Base-by-base conservation (phyloP, 2,797 vertebrate species). In the Pseudochromis fuscus region DNA sequence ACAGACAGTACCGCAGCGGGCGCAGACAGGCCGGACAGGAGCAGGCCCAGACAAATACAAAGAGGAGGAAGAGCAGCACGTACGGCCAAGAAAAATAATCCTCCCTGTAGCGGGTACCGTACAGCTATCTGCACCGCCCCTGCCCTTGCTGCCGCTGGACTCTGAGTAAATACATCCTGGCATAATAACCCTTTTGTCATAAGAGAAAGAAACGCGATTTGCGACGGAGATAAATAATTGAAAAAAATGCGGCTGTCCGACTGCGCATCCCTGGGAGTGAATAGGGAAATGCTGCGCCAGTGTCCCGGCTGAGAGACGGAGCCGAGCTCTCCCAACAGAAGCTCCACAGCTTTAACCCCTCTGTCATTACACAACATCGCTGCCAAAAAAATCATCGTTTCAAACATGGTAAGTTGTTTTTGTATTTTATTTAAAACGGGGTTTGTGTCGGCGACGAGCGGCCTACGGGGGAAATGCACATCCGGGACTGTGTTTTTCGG, bases 221-320 rank as follows among this genome's bases (percentile, higher is more conserved):
- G 77, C 81, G 82, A 88, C 88, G 88, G 89, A 79, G 90, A 89
- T 91, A 92, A 93, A 90, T 91, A 87, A 91, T 90, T 88, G 84
- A 90, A 46, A 80, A 87, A 90, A 86, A 90, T 89, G 89, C 90
- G 87, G 60, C 82, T 89, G 89, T 90, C 75, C 86, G 89, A 91
- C 90, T 94, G 94, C 94, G 94, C 94, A 94, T 93, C 93, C 79
- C 85, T 84, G 92, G 83, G 90, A 90, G 90, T 88, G 89, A 91
- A 87, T 82, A 86, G 92, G 90, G 90, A 93, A 91, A 83, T 72
- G 89, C 92, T 89, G 89, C 91, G 92, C 88, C 91, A 91, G 88
- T 87, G 90, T 93, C 91, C 92, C 91, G 88, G 84, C 88, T 89
- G 90, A 91, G 90, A 89, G 87, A 90, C 87, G 87, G 82, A 88